Evolutionary conservation across 2,113 vertebrate genomes (phyloP), one percentile per base, ranked within the genome.

Genomic region (Merops nubicus): DNA sequence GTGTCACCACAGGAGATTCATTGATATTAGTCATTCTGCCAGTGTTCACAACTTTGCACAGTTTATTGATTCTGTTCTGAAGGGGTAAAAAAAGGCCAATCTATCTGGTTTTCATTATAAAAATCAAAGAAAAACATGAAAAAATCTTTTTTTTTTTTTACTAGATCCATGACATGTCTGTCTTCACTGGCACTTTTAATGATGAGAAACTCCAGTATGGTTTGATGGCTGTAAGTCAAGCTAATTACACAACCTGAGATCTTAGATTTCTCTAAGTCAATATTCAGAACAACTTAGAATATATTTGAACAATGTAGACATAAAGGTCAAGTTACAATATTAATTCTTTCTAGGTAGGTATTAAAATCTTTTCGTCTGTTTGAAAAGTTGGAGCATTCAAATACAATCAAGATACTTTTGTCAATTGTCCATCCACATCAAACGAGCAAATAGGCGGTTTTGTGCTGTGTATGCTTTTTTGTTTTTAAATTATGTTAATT

Each of bases 221-320:
- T 91, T 70, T 96, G 63, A 91, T 22, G 25, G 51, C 50, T 96
- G 11, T 95, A 96, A 91, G 56, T 54, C 68, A 81, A 93, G 42
- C 34, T 96, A 97, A 96, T 97, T 96, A 97, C 89, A 92, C 63
- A 79, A 36, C 76, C 78, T 94, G 85, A 93, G 60, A 97, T 95
- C 81, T 88, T 72, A 92, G 42, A 14, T 64, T 84, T 85, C 88
- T 48, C 8, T 89, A 96, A 96, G 74, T 96, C 94, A 97, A 92
- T 97, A 97, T 89, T 90, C 79, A 94, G 88, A 93, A 95, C 84
- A 96, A 85, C 38, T 95, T 68, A 85, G 36, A 95, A 89, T 95
- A 74, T 96, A 92, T 96, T 96, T 95, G 65, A 95, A 84, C 91
- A 95, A 90, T 81, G 68, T 88, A 87, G 89, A 85, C 19, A 76